These are phyloP conservation scores for Helobdella robusta DNA, from an alignment of 2,888 invertebrate species.

Conservation along the genomic window DNA sequence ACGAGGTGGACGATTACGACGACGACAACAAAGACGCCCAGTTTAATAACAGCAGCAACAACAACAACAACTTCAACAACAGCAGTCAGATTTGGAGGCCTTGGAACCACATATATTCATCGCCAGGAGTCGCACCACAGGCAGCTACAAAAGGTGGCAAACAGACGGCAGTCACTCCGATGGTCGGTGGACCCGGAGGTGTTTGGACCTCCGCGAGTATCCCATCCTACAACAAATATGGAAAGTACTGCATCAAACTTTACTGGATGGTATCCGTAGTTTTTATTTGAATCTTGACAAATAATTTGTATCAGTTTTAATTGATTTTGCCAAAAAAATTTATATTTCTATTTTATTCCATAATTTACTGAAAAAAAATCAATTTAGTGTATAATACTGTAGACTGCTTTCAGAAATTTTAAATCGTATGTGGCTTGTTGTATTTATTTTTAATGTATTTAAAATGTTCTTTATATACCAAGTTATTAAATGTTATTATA, in stretches of 20 bases:
- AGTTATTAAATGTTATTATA: no score
- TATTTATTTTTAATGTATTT: no score
- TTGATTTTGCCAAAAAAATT: background rate
- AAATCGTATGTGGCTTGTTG: no score
- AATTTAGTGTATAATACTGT: no score
- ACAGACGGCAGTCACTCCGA: background rate
- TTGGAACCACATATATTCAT: slow-evolving; percentile 50
- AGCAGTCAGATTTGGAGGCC: slow-evolving; percentile 45
- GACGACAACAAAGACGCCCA: background rate
- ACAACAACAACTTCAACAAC: slow-evolving; percentile 6
- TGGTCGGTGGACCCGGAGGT: slow-evolving; percentile 43
- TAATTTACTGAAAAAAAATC: no score
- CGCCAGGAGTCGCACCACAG: slow-evolving; percentile 27
- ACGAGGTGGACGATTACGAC: background rate
- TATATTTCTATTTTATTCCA: background rate
- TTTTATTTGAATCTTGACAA: no score
- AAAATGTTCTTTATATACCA: no score
- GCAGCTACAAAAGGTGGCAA: background rate
- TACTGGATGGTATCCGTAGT: slow-evolving; percentile 52
- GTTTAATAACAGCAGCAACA: background rate
- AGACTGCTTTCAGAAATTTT: no score
- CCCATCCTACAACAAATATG: slow-evolving; percentile 48
- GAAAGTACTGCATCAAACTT: slow-evolving; percentile 49
- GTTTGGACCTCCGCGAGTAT: slow-evolving; percentile 46
- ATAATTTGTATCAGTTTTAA: background rate